phyloP scores from a whole-genome alignment of 2,888 invertebrate genomes.

The Papilio demoleus region DNA sequence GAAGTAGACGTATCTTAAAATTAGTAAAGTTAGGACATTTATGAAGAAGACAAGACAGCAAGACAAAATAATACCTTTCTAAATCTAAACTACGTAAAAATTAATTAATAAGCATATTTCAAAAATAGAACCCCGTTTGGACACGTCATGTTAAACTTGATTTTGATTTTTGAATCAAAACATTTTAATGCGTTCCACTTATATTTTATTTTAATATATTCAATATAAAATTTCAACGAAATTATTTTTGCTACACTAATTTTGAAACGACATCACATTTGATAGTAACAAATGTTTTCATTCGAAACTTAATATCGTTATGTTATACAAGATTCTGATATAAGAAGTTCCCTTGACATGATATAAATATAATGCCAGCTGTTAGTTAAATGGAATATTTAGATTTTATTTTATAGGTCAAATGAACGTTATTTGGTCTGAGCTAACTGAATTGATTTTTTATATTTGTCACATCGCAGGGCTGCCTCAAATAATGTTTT shows the following conservation, averaged over 20 bases:
- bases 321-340: constrained; percentile 25
- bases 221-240: constrained; percentile 21
- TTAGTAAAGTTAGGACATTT: no score
- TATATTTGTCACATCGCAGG: constrained; percentile 41
- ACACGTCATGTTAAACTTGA: background rate
- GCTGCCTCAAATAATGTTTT: constrained; percentile 12
- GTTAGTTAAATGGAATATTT: constrained; percentile 54
- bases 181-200: constrained; percentile 37
- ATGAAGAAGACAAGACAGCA: no score
- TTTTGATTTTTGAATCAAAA: constrained; percentile 31
- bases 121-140: background rate
- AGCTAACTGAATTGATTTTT: constrained; percentile 49
- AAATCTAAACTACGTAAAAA: no score
- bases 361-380: constrained; percentile 17
- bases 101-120: no score
- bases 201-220: constrained; percentile 32
- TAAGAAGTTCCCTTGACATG: background rate
- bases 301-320: constrained; percentile 26
- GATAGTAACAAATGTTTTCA: constrained; percentile 12
- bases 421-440: constrained; percentile 51
- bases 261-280: constrained; percentile 6
- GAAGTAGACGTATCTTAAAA: no score
- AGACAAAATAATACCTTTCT: no score
- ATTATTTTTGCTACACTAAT: background rate
- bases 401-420: constrained; percentile 47